Base-by-base conservation (phyloP, 2,113 vertebrate species). In the Nesogale talazaci region DNA sequence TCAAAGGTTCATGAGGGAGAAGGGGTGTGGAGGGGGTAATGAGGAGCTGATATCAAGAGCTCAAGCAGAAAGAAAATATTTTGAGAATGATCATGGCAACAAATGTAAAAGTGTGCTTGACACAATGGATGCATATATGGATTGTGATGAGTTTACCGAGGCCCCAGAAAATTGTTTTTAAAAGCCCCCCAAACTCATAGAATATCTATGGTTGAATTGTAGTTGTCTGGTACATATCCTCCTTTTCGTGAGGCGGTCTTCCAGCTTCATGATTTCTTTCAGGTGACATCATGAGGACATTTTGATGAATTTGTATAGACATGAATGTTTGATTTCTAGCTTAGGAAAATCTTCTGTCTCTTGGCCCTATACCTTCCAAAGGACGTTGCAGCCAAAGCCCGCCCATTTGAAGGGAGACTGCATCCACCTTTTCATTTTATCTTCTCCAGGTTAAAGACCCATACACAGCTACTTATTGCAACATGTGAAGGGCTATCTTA, bases 281-380 rank as follows among this genome's bases (percentile, higher is more conserved):
- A 22, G 11, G 25, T 65, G 76, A 75, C 5, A 7, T 38, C 25
- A 38, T n/a, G 77, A 72, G 5, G 12, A 25, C 20, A 16, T 27
- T 57, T 11, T 11, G 42, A 16, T 6, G n/a, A 3, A 20, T 10
- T 25, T 38, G 22, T 57, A 27, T 4, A 88, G 16, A 15, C 40
- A 7, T 57, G 40, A 27, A 20, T 29, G 4, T 57, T 22, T 40
- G n/a, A 38, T 15, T 75, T 75, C 9, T 19, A 72, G 36, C 46
- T 79, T 63, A 20, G 84, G 25, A 74, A 22, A 52, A 16, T 29
- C 0, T 40, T 59, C 29, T 7, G 5, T 67, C 15, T 22, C 57
- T 19, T 7, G 1, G 12, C 1, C 6, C 19, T 10, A 38, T 25
- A 20, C 14, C 25, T 20, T 6, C 1, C 15, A 16, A 25, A 8